Evolutionary conservation across 2,888 invertebrate genomes (phyloP).

Genomic region (Polymixis lichenea): DNA sequence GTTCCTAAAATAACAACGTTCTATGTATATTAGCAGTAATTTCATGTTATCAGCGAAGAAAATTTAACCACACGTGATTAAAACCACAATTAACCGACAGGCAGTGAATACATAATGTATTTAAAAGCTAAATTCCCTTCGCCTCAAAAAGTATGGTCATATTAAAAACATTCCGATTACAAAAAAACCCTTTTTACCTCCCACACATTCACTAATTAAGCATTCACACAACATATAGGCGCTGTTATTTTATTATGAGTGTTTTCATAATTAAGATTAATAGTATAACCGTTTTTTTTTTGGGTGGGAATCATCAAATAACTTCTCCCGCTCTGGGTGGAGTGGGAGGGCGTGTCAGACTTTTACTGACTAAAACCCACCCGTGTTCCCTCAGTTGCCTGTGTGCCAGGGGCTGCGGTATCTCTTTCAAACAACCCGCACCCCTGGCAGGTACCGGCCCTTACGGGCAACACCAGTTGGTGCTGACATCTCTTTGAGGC

Average conservation of each 20-base stretch:
- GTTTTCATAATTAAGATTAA: neutral
- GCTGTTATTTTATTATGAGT: neutral
- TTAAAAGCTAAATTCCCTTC: neutral
- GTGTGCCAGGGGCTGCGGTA: no score
- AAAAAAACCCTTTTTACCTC: neutral
- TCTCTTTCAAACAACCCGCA: no score
- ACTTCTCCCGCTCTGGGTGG: no score
- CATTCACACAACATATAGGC: conserved; percentile 16
- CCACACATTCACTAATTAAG: conserved; percentile 16
- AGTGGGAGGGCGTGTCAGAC: no score
- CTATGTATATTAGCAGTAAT: neutral
- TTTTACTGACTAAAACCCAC: no score
- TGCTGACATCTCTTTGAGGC: no score
- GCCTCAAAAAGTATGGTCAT: neutral
- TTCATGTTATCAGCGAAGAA: neutral
- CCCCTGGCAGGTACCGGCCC: no score
- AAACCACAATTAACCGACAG: neutral
- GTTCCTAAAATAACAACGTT: neutral
- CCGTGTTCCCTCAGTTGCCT: no score
- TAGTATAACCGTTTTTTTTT: no score
- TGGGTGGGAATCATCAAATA: no score
- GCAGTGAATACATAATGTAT: conserved; percentile 1
- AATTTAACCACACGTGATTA: neutral
- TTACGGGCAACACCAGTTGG: no score
- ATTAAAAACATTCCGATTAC: no score